Evolutionary conservation across 2,797 vertebrate species (phyloP).

Genomic region (Mycteria americana): DNA sequence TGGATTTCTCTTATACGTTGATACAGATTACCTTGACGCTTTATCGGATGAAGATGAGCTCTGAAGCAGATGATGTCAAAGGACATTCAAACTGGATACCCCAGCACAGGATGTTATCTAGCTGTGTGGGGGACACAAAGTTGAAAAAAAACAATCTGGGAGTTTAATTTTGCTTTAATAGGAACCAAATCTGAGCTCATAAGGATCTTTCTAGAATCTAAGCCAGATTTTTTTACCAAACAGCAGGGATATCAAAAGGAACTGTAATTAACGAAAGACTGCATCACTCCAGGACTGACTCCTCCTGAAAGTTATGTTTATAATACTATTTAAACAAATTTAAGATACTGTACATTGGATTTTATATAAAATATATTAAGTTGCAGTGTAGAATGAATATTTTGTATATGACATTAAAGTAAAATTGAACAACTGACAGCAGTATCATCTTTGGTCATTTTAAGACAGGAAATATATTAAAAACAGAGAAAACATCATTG

Average conservation of each 20-base stretch:
- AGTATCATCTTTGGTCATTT: conserved; percentile 20
- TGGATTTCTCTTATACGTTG: conserved; percentile 95
- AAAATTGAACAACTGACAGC: neutral
- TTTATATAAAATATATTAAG: conserved; percentile 65
- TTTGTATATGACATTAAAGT: conserved; percentile 67
- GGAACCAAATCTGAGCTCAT: neutral
- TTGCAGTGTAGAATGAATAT: conserved; percentile 51
- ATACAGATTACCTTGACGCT: conserved; percentile 90
- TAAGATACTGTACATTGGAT: conserved; percentile 64
- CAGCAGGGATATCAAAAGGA: conserved; percentile 35
- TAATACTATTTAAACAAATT: conserved; percentile 75
- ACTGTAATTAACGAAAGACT: conserved; percentile 19
- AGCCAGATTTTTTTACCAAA: neutral
- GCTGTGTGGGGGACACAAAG: neutral
- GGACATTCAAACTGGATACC: neutral
- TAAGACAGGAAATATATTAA: neutral
- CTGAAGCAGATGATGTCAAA: conserved; percentile 29
- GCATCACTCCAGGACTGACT: conserved; percentile 16
- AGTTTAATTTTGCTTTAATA: neutral
- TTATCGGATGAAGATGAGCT: conserved; percentile 85
- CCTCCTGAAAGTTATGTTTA: conserved; percentile 43
- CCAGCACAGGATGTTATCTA: neutral
- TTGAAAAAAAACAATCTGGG: neutral
- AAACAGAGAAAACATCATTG: neutral
- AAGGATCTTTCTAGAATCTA: neutral